phyloP scores from a whole-genome alignment of 2,888 invertebrate genomes.

The Harpalus rufipes region DNA sequence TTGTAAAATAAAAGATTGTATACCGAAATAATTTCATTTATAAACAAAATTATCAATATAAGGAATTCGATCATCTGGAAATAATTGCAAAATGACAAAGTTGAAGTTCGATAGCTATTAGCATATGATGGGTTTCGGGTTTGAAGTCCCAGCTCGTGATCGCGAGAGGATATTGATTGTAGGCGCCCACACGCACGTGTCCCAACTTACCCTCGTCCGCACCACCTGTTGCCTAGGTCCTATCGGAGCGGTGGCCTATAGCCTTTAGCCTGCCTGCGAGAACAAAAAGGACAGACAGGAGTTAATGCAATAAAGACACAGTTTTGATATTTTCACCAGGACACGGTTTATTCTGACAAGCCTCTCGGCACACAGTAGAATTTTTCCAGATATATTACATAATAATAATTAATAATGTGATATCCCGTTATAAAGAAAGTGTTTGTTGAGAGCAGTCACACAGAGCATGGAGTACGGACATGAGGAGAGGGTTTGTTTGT shows the following conservation, averaged over 20 bases:
- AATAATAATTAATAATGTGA: constrained; percentile 30
- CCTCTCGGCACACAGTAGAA: constrained; percentile 64
- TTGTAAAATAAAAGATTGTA: too few species aligned
- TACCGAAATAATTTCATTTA: too few species aligned
- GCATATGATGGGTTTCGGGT: not conserved
- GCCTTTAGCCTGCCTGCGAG: not conserved
- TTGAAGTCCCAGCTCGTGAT: not conserved
- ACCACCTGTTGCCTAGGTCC: constrained; percentile 37
- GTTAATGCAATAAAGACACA: not conserved
- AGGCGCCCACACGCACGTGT: constrained; percentile 51
- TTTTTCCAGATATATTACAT: constrained; percentile 58
- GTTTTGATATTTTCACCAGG: constrained; percentile 61
- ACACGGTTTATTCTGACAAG: constrained; percentile 66
- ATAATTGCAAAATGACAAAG: too few species aligned
- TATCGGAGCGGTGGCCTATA: not conserved
- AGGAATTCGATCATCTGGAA: too few species aligned
- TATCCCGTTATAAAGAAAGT: constrained; percentile 56
- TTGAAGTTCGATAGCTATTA: not conserved
- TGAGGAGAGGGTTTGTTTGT: constrained; percentile 1
- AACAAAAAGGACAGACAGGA: not conserved
- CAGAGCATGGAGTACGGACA: constrained; percentile 18
- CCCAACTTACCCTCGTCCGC: constrained; percentile 35
- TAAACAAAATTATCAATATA: too few species aligned
- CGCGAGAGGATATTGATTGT: constrained; percentile 19
- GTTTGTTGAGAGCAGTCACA: constrained; percentile 30